Evolutionary conservation across 2,797 vertebrate species (phyloP).

Genomic region (Novumbra hubbsi): DNA sequence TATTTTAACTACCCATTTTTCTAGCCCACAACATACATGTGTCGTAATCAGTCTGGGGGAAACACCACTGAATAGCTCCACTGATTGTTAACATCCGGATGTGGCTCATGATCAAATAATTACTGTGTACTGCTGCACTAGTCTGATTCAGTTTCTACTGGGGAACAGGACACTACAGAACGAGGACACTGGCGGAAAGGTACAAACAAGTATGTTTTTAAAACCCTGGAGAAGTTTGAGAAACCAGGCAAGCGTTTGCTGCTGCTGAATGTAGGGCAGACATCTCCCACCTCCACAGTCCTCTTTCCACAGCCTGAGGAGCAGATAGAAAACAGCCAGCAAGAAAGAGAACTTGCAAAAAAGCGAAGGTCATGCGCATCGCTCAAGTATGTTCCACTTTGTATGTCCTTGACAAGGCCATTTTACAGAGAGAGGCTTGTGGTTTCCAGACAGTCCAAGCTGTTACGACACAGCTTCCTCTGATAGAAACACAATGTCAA

Average conservation of each 20-base stretch:
- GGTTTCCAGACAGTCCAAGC: neutral
- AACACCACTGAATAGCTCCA: no score
- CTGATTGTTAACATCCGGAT: no score
- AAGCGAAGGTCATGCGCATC: slow-evolving; percentile 4
- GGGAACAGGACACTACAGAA: neutral
- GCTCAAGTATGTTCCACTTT: slow-evolving; percentile 1
- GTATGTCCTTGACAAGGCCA: slow-evolving; percentile 5
- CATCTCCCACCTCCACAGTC: slow-evolving; percentile 7
- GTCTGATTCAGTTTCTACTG: neutral
- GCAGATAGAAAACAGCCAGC: slow-evolving; percentile 4
- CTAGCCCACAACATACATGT: no score
- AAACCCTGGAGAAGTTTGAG: neutral
- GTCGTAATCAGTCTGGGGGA: no score
- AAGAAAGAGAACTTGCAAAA: neutral
- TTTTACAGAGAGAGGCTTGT: neutral
- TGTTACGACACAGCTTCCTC: neutral
- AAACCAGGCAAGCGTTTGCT: neutral
- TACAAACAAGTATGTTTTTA: slow-evolving; percentile 3
- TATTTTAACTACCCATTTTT: no score
- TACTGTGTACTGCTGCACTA: neutral
- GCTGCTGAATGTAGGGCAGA: slow-evolving; percentile 4
- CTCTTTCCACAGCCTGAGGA: slow-evolving; percentile 10
- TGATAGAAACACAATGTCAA: neutral
- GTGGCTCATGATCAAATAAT: no score
- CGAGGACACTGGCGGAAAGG: neutral